phyloP scores from a whole-genome alignment of 2,888 invertebrate genomes.

The Metalampra italica region DNA sequence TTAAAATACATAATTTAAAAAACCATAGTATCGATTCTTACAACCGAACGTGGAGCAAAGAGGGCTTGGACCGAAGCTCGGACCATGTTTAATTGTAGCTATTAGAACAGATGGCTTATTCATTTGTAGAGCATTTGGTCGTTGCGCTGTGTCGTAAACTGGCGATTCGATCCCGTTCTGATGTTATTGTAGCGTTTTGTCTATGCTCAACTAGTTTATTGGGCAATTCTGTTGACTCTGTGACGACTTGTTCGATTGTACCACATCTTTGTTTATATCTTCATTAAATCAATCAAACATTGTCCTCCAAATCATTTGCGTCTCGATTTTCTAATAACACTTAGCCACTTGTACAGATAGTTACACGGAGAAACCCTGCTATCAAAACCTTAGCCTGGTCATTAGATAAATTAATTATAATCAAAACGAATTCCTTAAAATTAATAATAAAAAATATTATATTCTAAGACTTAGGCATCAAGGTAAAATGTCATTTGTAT shows the following conservation, averaged over 20 bases:
- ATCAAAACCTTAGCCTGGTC: no score
- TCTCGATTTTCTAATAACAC: no score
- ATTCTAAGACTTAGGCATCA: no score
- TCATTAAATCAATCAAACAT: slow-evolving; percentile 27
- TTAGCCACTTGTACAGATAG: no score
- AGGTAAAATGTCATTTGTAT: no score
- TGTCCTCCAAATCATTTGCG: not conserved
- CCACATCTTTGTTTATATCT: slow-evolving; percentile 51
- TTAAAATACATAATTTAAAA: slow-evolving; percentile 20
- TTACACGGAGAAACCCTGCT: no score
- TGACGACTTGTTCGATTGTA: slow-evolving; percentile 43
- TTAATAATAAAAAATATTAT: no score
- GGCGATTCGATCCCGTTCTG: slow-evolving; percentile 76
- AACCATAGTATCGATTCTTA: slow-evolving; percentile 39
- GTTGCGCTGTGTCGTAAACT: slow-evolving; percentile 76
- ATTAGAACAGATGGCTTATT: slow-evolving; percentile 79
- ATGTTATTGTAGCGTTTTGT: slow-evolving; percentile 78
- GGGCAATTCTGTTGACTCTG: slow-evolving; percentile 69
- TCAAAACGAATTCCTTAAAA: no score
- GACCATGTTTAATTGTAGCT: slow-evolving; percentile 75
- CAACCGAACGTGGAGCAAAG: slow-evolving; percentile 52
- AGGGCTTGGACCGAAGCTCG: slow-evolving; percentile 42
- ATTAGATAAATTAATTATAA: no score
- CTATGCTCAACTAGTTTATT: slow-evolving; percentile 75
- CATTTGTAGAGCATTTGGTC: slow-evolving; percentile 78